Evolutionary conservation across 1,140 invertebrate species (phyloP).

Genomic region (Sarcophaga peregrina): DNA sequence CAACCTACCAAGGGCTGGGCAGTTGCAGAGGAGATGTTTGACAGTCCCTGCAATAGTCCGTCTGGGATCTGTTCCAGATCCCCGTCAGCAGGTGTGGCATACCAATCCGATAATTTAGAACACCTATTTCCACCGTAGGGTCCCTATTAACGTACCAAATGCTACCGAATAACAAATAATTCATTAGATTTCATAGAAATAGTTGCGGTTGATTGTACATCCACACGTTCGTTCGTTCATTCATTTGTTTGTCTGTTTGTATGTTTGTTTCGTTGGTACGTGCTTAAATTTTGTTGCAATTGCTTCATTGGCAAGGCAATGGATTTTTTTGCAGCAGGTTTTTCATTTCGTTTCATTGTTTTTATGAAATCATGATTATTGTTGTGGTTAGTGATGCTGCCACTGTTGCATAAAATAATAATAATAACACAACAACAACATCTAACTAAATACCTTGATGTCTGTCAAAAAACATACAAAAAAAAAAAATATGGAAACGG

Average conservation of each 20-base stretch:
- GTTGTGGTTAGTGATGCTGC: no score
- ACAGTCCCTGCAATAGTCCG: no score
- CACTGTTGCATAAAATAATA: neutral
- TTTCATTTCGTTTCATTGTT: neutral
- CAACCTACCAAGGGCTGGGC: no score
- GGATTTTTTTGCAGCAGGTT: neutral
- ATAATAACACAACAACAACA: neutral
- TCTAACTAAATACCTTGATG: neutral
- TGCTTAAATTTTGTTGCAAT: conserved; percentile 5
- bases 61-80: no score
- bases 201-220: neutral
- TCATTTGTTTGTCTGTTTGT: no score
- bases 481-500: no score
- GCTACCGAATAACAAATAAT: neutral
- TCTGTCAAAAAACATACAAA: neutral
- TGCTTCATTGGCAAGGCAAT: neutral
- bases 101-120: neutral
- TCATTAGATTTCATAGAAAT: neutral
- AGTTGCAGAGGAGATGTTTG: no score
- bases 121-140: neutral
- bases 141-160: neutral
- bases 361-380: neutral
- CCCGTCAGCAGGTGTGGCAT: neutral
- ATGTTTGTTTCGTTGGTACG: neutral
- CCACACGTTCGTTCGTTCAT: no score